Conservation (phyloP, 2,113 vertebrate genomes). For the Axis porcinus region DNA sequence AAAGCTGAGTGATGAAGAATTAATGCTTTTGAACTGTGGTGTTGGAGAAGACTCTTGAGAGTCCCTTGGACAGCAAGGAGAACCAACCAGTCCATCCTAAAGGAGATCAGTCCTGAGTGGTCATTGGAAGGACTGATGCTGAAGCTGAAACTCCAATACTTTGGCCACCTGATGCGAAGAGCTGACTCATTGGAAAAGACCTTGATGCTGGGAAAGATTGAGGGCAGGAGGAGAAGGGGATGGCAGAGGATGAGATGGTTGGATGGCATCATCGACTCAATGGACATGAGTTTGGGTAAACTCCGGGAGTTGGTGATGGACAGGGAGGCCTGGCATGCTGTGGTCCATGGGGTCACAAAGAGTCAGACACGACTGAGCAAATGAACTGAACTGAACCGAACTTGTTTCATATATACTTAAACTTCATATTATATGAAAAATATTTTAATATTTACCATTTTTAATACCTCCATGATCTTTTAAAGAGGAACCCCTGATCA, state of each 20-base stretch:
- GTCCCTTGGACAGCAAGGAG: neutral
- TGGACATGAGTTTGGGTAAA: neutral
- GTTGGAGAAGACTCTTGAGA: neutral
- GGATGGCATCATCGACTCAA: neutral
- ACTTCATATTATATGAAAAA: neutral
- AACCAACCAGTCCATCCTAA: neutral
- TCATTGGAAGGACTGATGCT: neutral
- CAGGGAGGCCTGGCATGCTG: neutral
- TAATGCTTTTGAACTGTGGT: neutral
- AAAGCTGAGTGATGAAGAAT: rapidly evolving
- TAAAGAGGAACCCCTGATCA: neutral
- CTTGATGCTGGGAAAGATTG: neutral
- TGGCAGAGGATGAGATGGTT: neutral
- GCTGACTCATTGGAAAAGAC: neutral
- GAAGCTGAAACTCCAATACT: neutral
- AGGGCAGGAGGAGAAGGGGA: neutral
- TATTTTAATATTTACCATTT: neutral
- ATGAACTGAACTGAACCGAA: neutral
- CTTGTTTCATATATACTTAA: neutral
- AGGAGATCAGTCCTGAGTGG: neutral
- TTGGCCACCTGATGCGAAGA: neutral
- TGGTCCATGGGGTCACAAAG: rapidly evolving
- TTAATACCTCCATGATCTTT: neutral
- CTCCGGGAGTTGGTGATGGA: neutral
- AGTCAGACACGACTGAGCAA: neutral